These are phyloP conservation scores for Actinemys pallida DNA, from an alignment of 2,113 vertebrate species.

Conservation along the genomic window DNA sequence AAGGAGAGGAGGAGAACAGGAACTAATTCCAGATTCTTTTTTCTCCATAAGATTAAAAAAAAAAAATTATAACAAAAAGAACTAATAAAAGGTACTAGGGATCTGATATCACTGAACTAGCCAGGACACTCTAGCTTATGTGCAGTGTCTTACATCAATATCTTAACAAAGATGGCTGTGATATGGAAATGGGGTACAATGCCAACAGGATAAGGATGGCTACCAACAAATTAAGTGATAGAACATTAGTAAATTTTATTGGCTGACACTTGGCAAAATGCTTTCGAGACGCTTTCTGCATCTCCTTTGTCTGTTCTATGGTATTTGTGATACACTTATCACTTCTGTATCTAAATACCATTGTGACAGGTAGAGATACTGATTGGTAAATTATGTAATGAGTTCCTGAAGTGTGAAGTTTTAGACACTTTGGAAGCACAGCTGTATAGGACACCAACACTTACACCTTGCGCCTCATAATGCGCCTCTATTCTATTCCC, in stretches of 20 bases:
- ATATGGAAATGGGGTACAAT: background rate
- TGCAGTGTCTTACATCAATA: background rate
- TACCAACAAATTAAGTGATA: background rate
- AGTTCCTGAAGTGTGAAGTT: background rate
- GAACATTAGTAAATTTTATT: background rate
- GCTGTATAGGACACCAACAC: background rate
- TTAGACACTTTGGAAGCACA: background rate
- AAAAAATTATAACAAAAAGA: background rate
- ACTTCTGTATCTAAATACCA: background rate
- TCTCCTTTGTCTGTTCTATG: background rate
- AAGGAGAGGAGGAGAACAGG: background rate
- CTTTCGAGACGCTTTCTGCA: background rate
- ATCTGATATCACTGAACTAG: background rate
- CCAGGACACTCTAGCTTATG: background rate
- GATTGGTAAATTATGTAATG: background rate
- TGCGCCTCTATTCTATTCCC: background rate
- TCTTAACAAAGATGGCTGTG: background rate
- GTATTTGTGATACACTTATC: background rate
- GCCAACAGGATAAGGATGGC: background rate
- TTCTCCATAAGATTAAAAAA: background rate
- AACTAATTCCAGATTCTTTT: background rate
- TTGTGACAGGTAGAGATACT: background rate
- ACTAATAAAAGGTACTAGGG: background rate
- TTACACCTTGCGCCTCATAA: background rate
- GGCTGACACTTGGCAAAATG: background rate